Evolutionary conservation across 1,140 invertebrate species (phyloP), one percentile per base, ranked within the genome.

Genomic region (Drosophila leontia): DNA sequence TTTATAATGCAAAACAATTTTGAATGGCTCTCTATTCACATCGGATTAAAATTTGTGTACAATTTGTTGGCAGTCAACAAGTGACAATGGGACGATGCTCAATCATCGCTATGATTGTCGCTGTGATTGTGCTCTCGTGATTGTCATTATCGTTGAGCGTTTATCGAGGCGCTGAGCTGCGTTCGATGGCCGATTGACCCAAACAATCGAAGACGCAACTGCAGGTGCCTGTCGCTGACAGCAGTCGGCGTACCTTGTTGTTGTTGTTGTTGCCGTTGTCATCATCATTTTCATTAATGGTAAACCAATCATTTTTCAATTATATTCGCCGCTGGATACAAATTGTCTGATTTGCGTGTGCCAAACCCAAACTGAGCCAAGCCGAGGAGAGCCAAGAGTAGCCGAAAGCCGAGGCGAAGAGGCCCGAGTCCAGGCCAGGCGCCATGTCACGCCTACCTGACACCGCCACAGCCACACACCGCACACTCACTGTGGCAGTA

Each of bases 271-370:
- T 60, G 71, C 7, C 67, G 77, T 81, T 81, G 80, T 88, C 85
- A 88, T 87, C 84, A 88, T 88, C 84, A 90, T 84, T 90, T 85
- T 90, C 85, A 88, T 90, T 90, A 80, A 91, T 82, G 85, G 85
- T 76, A 91, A 91, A 84, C 91, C 84, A 83, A 91, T 91, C 91
- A 91, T 91, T 91, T 91, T 91, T 91, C 90, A 91, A 91, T 91
- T 91, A 91, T 83, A 81, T 79, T 86, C 90, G 71, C 90, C 77
- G 90, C 90, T 90, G 90, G 90, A 90, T 91, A 91, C 83, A 91
- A 91, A 91, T 91, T 91, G 87, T 91, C 88, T 91, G 88, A 87
- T 91, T 91, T 91, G 80, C 80, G 80, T 76, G 63, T 77, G 51
- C 70, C 56, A 61, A 58, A 39, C 56, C 55, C 55, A 67, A 48